A percentile compares a stretch with the other conserved stretches of the same genome.
These are phyloP conservation scores for Aethina tumida DNA, from an alignment of 1,140 invertebrate genomes.

Conservation along the genomic window DNA sequence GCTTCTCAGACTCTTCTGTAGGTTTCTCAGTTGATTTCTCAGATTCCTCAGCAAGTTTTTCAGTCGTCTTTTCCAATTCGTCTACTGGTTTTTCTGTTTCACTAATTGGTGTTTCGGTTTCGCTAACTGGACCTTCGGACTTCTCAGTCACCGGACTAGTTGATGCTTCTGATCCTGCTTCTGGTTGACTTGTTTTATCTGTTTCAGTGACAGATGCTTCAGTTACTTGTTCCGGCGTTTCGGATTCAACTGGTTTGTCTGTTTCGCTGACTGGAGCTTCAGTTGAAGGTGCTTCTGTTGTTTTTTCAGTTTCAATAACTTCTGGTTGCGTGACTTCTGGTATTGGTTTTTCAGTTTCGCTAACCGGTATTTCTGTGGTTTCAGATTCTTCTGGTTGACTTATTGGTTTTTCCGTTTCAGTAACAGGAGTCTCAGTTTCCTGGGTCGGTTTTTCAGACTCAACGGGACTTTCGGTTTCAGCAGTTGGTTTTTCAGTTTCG, in stretches of 20 bases:
- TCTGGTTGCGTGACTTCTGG: background rate
- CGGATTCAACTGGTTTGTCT: constrained; percentile 9
- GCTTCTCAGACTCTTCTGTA: constrained; percentile 6
- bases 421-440: background rate
- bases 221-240: constrained; percentile 14
- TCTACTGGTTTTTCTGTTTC: constrained; percentile 11
- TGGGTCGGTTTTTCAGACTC: constrained; percentile 9
- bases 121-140: no score
- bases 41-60: constrained; percentile 4
- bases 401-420: constrained; percentile 1
- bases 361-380: constrained; percentile 5
- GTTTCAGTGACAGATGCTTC: constrained; percentile 8
- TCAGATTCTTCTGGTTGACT: constrained; percentile 2
- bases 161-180: constrained; percentile 11
- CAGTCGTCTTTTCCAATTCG: constrained; percentile 12
- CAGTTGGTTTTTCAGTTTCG: background rate
- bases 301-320: constrained; percentile 3
- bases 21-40: constrained; percentile 2
- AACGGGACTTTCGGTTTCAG: constrained; percentile 5
- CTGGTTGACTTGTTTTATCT: no score
- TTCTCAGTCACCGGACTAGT: constrained; percentile 3
- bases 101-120: constrained; percentile 12
- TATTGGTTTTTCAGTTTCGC: constrained; percentile 1
- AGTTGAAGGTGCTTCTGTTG: constrained; percentile 10
- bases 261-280: constrained; percentile 1